A percentile compares a stretch with the other conserved stretches of the same genome.
phyloP scores from a whole-genome alignment of 92 coral and sea anemone species.

The Galaxea fascicularis region DNA sequence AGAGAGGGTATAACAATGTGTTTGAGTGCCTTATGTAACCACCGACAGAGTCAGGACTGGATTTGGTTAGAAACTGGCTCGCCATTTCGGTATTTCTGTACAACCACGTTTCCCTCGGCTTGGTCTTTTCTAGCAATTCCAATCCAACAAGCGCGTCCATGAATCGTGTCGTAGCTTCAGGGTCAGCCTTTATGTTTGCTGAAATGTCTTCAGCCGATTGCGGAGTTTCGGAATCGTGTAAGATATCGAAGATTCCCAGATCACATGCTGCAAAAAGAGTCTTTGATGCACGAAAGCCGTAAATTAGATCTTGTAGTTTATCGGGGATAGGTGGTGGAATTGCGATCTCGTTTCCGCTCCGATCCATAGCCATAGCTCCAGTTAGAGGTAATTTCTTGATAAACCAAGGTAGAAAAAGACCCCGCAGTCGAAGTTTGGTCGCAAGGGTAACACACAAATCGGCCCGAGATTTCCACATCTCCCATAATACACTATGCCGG shows the following conservation, averaged over 20 bases:
- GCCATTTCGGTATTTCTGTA: conserved; percentile 63
- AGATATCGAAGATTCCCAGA: conserved; percentile 66
- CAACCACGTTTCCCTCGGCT: conserved; percentile 8
- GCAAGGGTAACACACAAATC: too few species aligned
- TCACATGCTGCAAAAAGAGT: conserved; percentile 63
- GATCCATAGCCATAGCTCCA: not conserved
- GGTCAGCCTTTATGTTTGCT: conserved; percentile 47
- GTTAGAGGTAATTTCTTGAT: too few species aligned
- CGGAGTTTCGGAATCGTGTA: conserved; percentile 36
- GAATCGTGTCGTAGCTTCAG: conserved; percentile 63
- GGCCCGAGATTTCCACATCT: too few species aligned
- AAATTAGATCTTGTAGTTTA: conserved; percentile 44
- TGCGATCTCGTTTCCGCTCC: not conserved
- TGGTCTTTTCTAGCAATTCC: conserved; percentile 61
- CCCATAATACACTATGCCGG: too few species aligned
- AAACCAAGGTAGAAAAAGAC: too few species aligned
- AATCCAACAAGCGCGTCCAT: conserved; percentile 66
- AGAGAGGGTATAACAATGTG: conserved; percentile 50
- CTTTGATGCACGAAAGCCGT: conserved; percentile 59
- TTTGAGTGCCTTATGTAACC: conserved; percentile 55
- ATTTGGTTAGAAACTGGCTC: conserved; percentile 47
- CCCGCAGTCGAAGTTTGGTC: too few species aligned
- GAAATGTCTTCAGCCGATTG: conserved; percentile 50
- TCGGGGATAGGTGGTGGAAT: conserved; percentile 46
- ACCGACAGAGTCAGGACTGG: conserved; percentile 53